Percentiles rank a stretch among this genome's conserved stretches.
phyloP scores from a whole-genome alignment of 2,113 vertebrate genomes.

The Sphyrna mokarran region DNA sequence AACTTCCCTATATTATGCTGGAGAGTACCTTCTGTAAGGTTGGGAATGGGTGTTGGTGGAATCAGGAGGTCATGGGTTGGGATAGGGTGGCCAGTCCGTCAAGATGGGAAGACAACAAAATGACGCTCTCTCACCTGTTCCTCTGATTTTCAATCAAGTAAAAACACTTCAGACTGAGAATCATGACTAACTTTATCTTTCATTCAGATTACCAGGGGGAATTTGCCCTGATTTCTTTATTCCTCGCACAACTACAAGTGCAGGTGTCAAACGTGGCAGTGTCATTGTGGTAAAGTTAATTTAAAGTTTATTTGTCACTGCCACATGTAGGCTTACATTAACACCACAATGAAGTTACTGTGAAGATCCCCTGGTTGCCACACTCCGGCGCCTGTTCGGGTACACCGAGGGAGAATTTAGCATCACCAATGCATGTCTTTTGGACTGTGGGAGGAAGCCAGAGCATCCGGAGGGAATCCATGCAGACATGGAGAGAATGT shows the following conservation, averaged over 20 bases:
- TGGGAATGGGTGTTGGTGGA: not conserved
- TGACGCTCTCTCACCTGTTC: not conserved
- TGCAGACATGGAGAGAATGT: no score
- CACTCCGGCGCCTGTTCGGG: no score
- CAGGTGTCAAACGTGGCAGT: no score
- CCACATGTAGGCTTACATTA: no score
- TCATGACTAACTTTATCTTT: not conserved
- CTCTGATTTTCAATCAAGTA: not conserved
- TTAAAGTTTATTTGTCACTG: no score
- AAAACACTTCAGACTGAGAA: not conserved
- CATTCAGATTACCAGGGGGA: not conserved
- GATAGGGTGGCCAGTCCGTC: not conserved
- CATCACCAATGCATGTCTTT: no score
- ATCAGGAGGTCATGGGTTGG: not conserved
- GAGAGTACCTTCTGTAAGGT: not conserved
- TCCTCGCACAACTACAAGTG: not conserved
- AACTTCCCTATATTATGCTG: not conserved
- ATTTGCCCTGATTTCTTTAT: not conserved
- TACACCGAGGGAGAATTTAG: no score
- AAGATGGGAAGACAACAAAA: not conserved
- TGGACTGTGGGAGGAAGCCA: no score
- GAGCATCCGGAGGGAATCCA: no score
- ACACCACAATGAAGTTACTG: no score
- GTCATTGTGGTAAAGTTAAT: no score
- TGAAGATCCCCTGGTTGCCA: no score